Evolutionary conservation across 2,888 invertebrate species (phyloP), one percentile per base, ranked within the genome.

Genomic region (Plebejus melissa): DNA sequence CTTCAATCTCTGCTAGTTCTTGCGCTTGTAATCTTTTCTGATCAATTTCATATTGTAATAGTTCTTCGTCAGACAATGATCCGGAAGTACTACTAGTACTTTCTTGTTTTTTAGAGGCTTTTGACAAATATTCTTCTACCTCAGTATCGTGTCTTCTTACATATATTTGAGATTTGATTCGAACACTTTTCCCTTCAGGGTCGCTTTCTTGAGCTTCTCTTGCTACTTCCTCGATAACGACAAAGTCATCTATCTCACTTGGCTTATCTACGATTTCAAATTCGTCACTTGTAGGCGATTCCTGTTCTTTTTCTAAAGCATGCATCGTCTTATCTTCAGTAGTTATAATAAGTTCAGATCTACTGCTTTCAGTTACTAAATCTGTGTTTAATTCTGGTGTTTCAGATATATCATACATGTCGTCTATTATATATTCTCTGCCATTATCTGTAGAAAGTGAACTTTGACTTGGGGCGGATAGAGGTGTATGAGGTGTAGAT

Each of bases 261-360:
- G 97, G 97, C 84, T 97, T 97, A 81, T 98, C 97, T 0, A 98
- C 94, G 94, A 98, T 95, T 94, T 98, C 98, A 86, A 98, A 98
- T 38, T 97, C 97, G 85, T 97, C 97, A 82, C 96, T 96, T 11
- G 95, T 96, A 0, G 97, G 97, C 0, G 97, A 97, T 80, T 97
- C 96, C 79, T 95, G 94, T 82, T 94, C 94, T 81, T 94, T 95
- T 79, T 95, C 94, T 74, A 87, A 88, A 11, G 84, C 92, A 32
- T 94, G 94, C 58, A 94, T 85, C 5, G 91, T 88, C 82, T 94
- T 95, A 82, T 96, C 95, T 81, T 95, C 94, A 9, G 94, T 92
- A 2, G 95, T 94, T 28, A 95, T 94, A 28, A 95, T 89, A 46
- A 95, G 88, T 83, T 96, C 95, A 74, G 95, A 94, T 80, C 92